Percentiles rank a stretch among this genome's conserved stretches.
These are phyloP conservation scores for Beris chalybata DNA, from an alignment of 2,888 invertebrate genomes.

Conservation along the genomic window DNA sequence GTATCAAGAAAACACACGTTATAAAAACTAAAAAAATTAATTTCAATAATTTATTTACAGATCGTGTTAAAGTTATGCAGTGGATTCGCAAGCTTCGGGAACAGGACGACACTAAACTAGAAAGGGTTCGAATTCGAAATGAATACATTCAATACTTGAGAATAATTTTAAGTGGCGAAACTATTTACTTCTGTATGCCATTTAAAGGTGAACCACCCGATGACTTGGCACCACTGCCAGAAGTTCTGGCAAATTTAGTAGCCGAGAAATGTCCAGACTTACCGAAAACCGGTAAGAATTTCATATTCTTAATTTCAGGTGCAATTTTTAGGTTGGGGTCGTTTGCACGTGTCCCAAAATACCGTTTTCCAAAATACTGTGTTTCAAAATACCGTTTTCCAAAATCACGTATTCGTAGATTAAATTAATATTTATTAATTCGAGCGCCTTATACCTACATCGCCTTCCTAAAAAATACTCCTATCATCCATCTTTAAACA, in stretches of 20 bases:
- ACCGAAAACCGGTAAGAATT: conserved; percentile 53
- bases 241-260: conserved; percentile 56
- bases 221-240: conserved; percentile 55
- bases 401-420: too few species aligned
- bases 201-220: conserved; percentile 58
- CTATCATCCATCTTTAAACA: too few species aligned
- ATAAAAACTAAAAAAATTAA: neutral
- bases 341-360: too few species aligned
- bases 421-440: too few species aligned
- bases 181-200: conserved; percentile 55
- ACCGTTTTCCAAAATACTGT: too few species aligned
- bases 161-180: conserved; percentile 58
- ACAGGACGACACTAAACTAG: conserved; percentile 56
- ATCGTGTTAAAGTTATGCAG: conserved; percentile 60
- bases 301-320: too few species aligned
- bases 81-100: conserved; percentile 59
- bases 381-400: too few species aligned
- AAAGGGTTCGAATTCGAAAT: conserved; percentile 57
- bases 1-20: neutral
- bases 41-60: conserved; percentile 43
- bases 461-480: too few species aligned
- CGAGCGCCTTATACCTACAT: too few species aligned
- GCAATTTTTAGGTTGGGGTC: too few species aligned
- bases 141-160: conserved; percentile 60
- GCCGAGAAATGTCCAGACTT: conserved; percentile 54